Percentiles rank a stretch among this genome's conserved stretches.
Evolutionary conservation across 2,888 invertebrate genomes (phyloP).

Genomic region (Siphlonurus alternatus): DNA sequence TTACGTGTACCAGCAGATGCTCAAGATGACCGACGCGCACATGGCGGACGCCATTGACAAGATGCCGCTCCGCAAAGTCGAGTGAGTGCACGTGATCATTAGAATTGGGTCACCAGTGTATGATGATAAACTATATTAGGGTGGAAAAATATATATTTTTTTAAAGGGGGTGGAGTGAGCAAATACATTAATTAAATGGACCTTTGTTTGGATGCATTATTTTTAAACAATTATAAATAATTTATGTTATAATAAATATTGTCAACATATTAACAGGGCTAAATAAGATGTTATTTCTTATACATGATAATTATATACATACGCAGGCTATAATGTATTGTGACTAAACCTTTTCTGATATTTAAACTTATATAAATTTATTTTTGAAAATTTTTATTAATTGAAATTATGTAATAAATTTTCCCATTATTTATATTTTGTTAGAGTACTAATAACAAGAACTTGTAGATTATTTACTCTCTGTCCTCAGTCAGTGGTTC

Average conservation of each 20-base stretch:
- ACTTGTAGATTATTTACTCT: neutral
- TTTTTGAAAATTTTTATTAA: too few species aligned
- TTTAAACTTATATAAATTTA: too few species aligned
- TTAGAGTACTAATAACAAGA: neutral
- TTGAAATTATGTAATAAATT: neutral
- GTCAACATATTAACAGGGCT: neutral
- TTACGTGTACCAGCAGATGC: conserved; percentile 44
- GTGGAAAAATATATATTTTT: neutral
- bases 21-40: conserved; percentile 50
- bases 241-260: neutral
- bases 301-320: too few species aligned
- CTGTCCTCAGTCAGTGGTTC: conserved; percentile 45
- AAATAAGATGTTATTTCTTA: too few species aligned
- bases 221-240: neutral
- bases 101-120: neutral
- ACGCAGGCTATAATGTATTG: too few species aligned
- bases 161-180: neutral
- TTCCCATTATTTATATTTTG: neutral
- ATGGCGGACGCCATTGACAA: conserved; percentile 67
- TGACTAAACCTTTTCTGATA: too few species aligned
- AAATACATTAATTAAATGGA: too few species aligned
- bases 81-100: conserved; percentile 37
- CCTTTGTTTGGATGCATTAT: neutral
- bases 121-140: neutral
- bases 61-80: conserved; percentile 66